Conservation (phyloP, 2,888 invertebrate genomes). For the Colletes collaris region DNA sequence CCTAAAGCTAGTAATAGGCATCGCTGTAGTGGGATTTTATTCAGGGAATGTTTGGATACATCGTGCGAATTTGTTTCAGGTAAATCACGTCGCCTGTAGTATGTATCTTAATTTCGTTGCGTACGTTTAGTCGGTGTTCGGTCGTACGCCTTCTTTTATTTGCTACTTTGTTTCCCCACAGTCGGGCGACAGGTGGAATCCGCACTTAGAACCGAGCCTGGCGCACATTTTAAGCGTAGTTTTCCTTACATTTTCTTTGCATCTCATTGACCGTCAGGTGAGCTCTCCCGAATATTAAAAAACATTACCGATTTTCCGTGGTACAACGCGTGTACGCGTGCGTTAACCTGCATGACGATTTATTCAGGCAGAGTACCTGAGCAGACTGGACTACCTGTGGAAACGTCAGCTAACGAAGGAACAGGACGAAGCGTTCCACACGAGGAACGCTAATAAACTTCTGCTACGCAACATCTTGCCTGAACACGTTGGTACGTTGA, state of each 20-base stretch:
- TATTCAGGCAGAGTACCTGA: slow-evolving; percentile 90
- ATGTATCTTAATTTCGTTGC: not conserved
- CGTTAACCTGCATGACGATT: slow-evolving; percentile 33
- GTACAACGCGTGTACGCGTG: not conserved
- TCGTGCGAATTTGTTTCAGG: slow-evolving; percentile 84
- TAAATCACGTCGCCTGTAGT: slow-evolving; percentile 69
- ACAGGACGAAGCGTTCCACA: slow-evolving; percentile 93
- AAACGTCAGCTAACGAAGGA: slow-evolving; percentile 91
- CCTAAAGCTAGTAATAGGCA: slow-evolving; percentile 90
- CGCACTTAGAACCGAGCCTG: slow-evolving; percentile 87
- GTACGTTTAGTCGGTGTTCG: not conserved
- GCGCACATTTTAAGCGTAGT: slow-evolving; percentile 90
- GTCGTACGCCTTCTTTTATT: not conserved
- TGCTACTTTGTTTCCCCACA: slow-evolving; percentile 81
- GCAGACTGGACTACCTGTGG: slow-evolving; percentile 93
- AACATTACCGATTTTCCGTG: not conserved
- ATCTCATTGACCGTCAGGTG: slow-evolving; percentile 93
- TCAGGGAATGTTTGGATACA: slow-evolving; percentile 88
- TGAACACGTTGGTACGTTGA: slow-evolving; percentile 92
- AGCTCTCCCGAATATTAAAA: slow-evolving; percentile 33
- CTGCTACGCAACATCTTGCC: slow-evolving; percentile 96
- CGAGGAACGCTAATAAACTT: slow-evolving; percentile 93
- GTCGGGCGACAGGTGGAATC: slow-evolving; percentile 88
- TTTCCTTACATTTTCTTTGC: slow-evolving; percentile 90
- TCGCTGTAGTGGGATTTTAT: slow-evolving; percentile 87